These are phyloP conservation scores for Panagrolaimus sp. DNA, from an alignment of 1,140 invertebrate species.

Conservation along the genomic window DNA sequence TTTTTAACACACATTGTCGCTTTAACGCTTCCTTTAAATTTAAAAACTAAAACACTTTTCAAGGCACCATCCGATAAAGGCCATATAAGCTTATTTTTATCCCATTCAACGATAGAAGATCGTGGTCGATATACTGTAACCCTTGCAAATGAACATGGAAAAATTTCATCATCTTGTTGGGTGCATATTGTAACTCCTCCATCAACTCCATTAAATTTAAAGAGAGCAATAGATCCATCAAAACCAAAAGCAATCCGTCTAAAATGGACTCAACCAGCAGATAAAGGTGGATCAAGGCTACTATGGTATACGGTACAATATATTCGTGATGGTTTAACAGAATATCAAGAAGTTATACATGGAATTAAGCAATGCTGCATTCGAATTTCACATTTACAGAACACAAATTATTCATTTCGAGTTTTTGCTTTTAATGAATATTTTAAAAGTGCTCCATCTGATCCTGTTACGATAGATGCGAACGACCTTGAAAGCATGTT, in stretches of 20 bases:
- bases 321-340: neutral
- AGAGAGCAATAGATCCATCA: neutral
- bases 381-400: neutral
- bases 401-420: neutral
- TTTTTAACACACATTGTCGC: too few species aligned
- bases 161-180: neutral
- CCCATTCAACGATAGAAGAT: neutral
- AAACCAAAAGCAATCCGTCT: neutral
- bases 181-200: neutral
- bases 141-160: conserved; percentile 4
- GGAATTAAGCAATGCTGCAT: conserved; percentile 7
- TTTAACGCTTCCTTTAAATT: too few species aligned
- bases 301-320: conserved; percentile 7
- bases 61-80: conserved; percentile 1
- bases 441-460: neutral
- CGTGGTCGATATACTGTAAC: neutral
- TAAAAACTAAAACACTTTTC: neutral
- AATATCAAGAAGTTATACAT: conserved; percentile 7
- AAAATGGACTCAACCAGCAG: neutral
- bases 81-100: neutral
- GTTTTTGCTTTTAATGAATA: conserved; percentile 8
- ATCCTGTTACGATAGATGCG: neutral
- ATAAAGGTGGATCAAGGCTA: neutral
- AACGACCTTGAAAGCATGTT: neutral
- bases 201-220: neutral